Conservation (phyloP, 2,888 invertebrate species). For the Scaptomyza caliginosa region DNA sequence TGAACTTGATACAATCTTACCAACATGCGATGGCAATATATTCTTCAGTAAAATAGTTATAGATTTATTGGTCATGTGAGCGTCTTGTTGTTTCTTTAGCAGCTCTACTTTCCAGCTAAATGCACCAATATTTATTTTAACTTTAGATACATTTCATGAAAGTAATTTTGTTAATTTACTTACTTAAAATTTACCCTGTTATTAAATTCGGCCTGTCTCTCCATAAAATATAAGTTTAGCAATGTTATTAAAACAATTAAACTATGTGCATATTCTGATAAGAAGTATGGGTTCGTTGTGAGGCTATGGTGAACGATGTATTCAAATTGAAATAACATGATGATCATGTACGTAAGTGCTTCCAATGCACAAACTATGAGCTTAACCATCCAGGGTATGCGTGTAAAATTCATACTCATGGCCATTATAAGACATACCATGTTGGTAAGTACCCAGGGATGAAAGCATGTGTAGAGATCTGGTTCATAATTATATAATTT, state of each 20-base stretch:
- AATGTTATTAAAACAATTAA: constrained; percentile 89
- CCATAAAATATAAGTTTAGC: constrained; percentile 91
- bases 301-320: constrained; percentile 86
- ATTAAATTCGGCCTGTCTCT: constrained; percentile 94
- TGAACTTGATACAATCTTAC: constrained; percentile 84
- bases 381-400: constrained; percentile 93
- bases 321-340: constrained; percentile 87
- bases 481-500: constrained; percentile 47
- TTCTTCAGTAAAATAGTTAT: constrained; percentile 95
- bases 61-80: constrained; percentile 91
- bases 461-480: constrained; percentile 62
- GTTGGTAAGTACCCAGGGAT: constrained; percentile 85
- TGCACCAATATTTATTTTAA: background rate
- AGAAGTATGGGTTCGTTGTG: constrained; percentile 88
- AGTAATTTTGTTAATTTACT: constrained; percentile 54
- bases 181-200: constrained; percentile 92
- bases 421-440: constrained; percentile 85
- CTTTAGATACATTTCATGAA: accelerated
- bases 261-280: constrained; percentile 89
- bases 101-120: constrained; percentile 87
- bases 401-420: constrained; percentile 91
- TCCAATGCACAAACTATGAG: constrained; percentile 86
- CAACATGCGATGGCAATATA: constrained; percentile 96
- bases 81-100: constrained; percentile 92
- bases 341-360: constrained; percentile 87